Percentiles rank a stretch among this genome's conserved stretches.
phyloP scores from a whole-genome alignment of 1,140 invertebrate species.

The Meteorus sp. region DNA sequence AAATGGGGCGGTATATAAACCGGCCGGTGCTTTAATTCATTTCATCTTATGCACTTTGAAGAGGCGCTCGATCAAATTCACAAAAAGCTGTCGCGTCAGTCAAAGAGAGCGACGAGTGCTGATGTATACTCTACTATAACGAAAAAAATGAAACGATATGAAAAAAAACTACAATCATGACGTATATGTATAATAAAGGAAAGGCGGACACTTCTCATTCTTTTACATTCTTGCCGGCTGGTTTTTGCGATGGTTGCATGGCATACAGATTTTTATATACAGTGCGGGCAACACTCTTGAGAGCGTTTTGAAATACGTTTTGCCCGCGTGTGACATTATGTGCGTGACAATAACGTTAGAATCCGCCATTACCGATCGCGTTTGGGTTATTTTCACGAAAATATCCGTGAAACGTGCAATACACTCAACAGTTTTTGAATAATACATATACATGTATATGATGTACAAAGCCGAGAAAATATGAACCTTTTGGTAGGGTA shows the following conservation, averaged over 20 bases:
- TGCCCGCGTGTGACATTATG: background rate
- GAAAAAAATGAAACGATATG: no score
- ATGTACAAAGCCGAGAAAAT: conserved; percentile 3
- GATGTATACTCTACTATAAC: no score
- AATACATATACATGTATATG: no score
- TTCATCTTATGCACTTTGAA: conserved; percentile 54
- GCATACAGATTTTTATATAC: background rate
- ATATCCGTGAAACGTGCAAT: conserved; percentile 9
- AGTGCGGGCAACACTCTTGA: conserved; percentile 15
- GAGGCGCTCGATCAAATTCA: conserved; percentile 55
- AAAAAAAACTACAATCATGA: no score
- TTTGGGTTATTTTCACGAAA: conserved; percentile 10
- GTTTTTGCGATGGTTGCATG: no score
- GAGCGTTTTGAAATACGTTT: conserved; percentile 14
- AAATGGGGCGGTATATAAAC: conserved; percentile 7
- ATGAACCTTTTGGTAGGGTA: no score
- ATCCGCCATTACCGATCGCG: conserved; percentile 39
- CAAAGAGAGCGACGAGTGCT: background rate
- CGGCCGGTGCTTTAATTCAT: conserved; percentile 47
- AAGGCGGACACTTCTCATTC: conserved; percentile 1
- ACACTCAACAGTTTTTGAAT: conserved; percentile 15
- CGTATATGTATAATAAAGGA: background rate
- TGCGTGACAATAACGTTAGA: conserved; percentile 34
- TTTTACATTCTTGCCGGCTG: conserved; percentile 9
- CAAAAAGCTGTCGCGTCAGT: conserved; percentile 43